Percentiles rank a stretch among this genome's conserved stretches.
Evolutionary conservation across 2,888 invertebrate genomes (phyloP).

Genomic region (Microplitis manilae): DNA sequence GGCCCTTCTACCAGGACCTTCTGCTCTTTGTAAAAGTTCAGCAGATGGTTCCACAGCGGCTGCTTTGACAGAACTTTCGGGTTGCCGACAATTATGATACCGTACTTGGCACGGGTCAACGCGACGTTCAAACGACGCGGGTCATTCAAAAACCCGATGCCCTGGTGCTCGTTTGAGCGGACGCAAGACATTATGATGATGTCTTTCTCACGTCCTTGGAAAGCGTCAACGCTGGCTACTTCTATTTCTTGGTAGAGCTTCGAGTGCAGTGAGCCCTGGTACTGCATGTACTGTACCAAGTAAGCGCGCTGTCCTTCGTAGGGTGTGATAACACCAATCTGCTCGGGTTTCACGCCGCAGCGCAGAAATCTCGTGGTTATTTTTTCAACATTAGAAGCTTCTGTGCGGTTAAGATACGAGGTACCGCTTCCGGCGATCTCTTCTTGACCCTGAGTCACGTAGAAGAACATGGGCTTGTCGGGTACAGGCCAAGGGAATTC

Average conservation of each 20-base stretch:
- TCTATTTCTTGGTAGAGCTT: conserved; percentile 99
- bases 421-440: conserved; percentile 99
- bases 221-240: conserved; percentile 99
- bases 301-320: conserved; percentile 99
- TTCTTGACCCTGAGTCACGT: conserved; percentile 98
- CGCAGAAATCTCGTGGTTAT: conserved; percentile 95
- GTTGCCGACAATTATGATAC: conserved; percentile 98
- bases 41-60: conserved; percentile 97
- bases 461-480: conserved; percentile 99
- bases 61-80: conserved; percentile 99
- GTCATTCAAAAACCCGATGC: conserved; percentile 98
- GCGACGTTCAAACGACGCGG: conserved; percentile 98
- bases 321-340: conserved; percentile 99
- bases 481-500: conserved; percentile 98
- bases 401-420: conserved; percentile 97
- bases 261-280: conserved; percentile 96
- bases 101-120: conserved; percentile 96
- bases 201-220: conserved; percentile 99
- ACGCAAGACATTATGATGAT: conserved; percentile 99
- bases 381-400: conserved; percentile 99
- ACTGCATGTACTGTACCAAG: conserved; percentile 98
- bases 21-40: conserved; percentile 98
- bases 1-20: conserved; percentile 98
- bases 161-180: conserved; percentile 97
- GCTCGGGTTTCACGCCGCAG: conserved; percentile 96